Conservation (phyloP, 2,888 invertebrate genomes). For the Brenthis daphne region DNA sequence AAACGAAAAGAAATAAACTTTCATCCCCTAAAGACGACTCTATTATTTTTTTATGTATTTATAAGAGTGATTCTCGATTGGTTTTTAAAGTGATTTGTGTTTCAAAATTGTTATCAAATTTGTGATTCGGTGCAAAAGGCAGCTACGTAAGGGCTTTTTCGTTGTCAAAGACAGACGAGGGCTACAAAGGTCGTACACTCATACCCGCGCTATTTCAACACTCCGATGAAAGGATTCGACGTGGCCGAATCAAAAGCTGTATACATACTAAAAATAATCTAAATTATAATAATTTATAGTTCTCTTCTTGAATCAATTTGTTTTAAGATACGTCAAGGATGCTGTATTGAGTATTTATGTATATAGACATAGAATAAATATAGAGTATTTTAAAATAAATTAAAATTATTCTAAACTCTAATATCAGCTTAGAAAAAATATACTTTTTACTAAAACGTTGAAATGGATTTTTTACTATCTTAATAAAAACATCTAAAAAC, state of each 20-base stretch:
- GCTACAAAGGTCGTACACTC: constrained; percentile 59
- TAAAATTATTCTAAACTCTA: neutral
- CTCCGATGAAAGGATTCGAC: constrained; percentile 65
- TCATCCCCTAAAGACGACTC: neutral
- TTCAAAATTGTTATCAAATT: constrained; percentile 61
- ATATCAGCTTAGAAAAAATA: neutral
- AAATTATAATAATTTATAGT: neutral
- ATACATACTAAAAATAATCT: constrained; percentile 39
- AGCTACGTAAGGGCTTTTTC: constrained; percentile 67
- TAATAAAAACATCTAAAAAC: too few species aligned
- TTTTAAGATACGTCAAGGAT: too few species aligned
- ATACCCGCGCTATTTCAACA: constrained; percentile 53
- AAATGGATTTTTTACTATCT: too few species aligned
- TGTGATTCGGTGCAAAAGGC: constrained; percentile 58
- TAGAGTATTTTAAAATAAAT: too few species aligned
- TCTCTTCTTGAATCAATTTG: neutral
- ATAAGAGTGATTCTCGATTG: too few species aligned
- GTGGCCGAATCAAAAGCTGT: constrained; percentile 49
- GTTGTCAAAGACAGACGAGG: constrained; percentile 71
- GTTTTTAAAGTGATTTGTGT: constrained; percentile 53
- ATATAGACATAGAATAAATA: too few species aligned
- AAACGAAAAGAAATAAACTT: neutral
- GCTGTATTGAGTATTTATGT: too few species aligned
- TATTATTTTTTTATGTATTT: too few species aligned
- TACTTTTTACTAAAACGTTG: neutral